phyloP scores from a whole-genome alignment of 2,888 invertebrate genomes.

The Hirtodrosophila trivittata region DNA sequence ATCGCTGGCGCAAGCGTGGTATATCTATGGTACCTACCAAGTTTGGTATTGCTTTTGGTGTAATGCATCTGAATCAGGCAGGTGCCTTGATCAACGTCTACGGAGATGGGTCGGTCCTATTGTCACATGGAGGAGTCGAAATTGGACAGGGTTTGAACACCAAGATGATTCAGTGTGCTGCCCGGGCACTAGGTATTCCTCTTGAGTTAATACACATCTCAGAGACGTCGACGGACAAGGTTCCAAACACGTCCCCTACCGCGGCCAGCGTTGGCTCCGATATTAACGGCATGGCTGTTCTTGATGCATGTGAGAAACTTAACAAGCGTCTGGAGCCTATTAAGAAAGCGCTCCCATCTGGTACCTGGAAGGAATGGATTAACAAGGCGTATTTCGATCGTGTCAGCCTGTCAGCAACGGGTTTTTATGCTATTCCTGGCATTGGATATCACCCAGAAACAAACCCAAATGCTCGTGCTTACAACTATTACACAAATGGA shows the following conservation, averaged over 20 bases:
- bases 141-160: constrained; percentile 99
- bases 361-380: constrained; percentile 94
- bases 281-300: constrained; percentile 95
- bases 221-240: constrained; percentile 94
- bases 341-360: constrained; percentile 89
- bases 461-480: constrained; percentile 88
- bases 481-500: constrained; percentile 94
- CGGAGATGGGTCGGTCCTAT: constrained; percentile 92
- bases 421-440: constrained; percentile 91
- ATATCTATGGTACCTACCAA: constrained; percentile 92
- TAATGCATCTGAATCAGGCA: constrained; percentile 91
- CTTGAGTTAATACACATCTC: constrained; percentile 90
- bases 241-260: constrained; percentile 95
- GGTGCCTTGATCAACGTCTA: constrained; percentile 95
- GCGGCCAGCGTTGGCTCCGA: constrained; percentile 95
- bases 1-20: constrained; percentile 95
- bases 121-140: constrained; percentile 97
- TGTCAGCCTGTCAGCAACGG: constrained; percentile 92
- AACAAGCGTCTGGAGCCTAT: constrained; percentile 90
- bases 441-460: constrained; percentile 89
- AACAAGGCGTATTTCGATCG: constrained; percentile 90
- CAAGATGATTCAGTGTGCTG: constrained; percentile 97
- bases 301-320: constrained; percentile 91
- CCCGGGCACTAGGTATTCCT: constrained; percentile 89
- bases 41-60: constrained; percentile 93